Evolutionary conservation across 2,797 vertebrate genomes (phyloP), one percentile per base, ranked within the genome.

Genomic region (Lerista edwardsae): DNA sequence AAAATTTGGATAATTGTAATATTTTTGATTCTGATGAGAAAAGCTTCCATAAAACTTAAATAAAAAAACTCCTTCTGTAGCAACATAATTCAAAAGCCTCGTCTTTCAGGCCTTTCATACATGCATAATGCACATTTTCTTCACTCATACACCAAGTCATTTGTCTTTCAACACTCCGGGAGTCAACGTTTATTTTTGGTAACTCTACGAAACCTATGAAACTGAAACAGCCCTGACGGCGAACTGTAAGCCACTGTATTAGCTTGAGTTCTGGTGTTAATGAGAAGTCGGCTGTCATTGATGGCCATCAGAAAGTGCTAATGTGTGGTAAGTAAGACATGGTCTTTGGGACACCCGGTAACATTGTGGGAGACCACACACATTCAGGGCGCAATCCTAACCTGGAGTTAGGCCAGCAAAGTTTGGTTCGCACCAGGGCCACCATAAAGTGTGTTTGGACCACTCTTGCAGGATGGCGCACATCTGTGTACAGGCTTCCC

Each of bases 171-270:
- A 44, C 89, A 90, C 44, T 59, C 85, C 87, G 93, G 94, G 95
- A 96, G 79, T 83, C 6, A 91, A 67, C 90, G 90, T 90, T 96
- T 94, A 86, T 93, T 94, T 95, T 94, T 91, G 82, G 84, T 95
- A 95, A 93, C 59, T 91, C 91, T 93, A 86, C 91, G 83, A 86
- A 94, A 94, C 7, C n/a, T 87, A 72, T 51, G 72, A 91, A 94
- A 87, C 72, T 91, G 88, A 89, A 94, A 86, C 67, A 84, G 84
- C 65, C 85, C 17, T 86, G 91, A 89, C 78, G 90, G 84, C 83
- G 94, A 93, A 86, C 78, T 87, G 90, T 93, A 91, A 94, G 88
- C 93, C 93, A 94, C 92, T 91, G 88, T 93, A 92, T 94, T 91
- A 92, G 90, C 44, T 89, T 77, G 72, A 83, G n/a, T 78, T 84